A percentile compares a stretch with the other conserved stretches of the same genome.
These are phyloP conservation scores for Enteromius trimaculatus DNA, from an alignment of 2,797 vertebrate genomes.

Conservation along the genomic window DNA sequence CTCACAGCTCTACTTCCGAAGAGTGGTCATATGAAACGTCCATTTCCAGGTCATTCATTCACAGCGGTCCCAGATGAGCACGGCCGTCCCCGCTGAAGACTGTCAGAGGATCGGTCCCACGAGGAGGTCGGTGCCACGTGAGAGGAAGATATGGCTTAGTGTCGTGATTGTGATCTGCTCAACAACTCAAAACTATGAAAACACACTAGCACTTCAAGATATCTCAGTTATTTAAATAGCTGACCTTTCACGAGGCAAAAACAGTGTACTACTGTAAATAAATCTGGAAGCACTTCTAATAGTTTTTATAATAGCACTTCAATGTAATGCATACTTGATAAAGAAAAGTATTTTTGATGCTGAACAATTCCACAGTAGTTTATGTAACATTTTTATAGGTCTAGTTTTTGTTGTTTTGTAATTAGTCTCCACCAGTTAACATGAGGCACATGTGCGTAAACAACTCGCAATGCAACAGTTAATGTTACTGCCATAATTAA, in stretches of 20 bases:
- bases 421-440: not conserved
- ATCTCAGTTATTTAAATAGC: not conserved
- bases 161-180: not conserved
- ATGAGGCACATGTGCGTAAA: not conserved
- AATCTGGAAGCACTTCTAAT: not conserved
- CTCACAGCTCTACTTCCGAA: conserved; percentile 76
- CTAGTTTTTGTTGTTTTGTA: not conserved
- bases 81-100: conserved; percentile 57
- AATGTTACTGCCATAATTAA: conserved; percentile 1
- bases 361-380: not conserved
- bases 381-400: not conserved
- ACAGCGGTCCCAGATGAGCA: conserved; percentile 71
- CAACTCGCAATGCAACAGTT: not conserved
- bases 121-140: conserved; percentile 53
- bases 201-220: not conserved
- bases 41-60: conserved; percentile 80
- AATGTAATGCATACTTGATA: too few species aligned
- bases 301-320: not conserved
- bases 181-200: conserved; percentile 5
- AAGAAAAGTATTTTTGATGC: too few species aligned
- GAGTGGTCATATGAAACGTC: conserved; percentile 72
- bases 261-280: not conserved
- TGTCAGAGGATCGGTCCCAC: conserved; percentile 73
- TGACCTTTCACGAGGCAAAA: not conserved
- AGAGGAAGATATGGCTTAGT: conserved; percentile 26